Evolutionary conservation across 2,888 invertebrate genomes (phyloP), one percentile per base, ranked within the genome.

Genomic region (Anthrax anthrax): DNA sequence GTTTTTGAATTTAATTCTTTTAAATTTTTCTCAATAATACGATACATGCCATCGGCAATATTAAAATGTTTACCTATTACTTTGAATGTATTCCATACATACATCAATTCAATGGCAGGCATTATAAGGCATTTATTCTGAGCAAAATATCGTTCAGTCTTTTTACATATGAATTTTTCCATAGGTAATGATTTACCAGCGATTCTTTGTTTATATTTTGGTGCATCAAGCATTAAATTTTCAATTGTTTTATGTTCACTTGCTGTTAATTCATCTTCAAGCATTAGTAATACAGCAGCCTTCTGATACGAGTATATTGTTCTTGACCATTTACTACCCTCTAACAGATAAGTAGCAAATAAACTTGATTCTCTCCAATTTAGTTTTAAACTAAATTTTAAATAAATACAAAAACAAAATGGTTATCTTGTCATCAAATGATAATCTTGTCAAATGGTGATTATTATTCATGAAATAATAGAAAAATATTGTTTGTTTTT

Each of bases 151-250:
- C 91, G 76, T 53, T 80, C 78, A 39, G 89, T 78, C 56, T 90
- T 88, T 60, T 81, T 84, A n/a, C 88, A 78, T 40, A 86, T 84
- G 69, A 95, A 96, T 67, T 97, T 97, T 68, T 97, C 96, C 79
- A 95, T 84, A 2, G 97, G 96, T 52, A 97, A 70, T 0, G 95
- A 95, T 69, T 96, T 96, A 1, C 97, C 96, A 29, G 95, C 94
- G 46, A 96, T 88, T 47, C 87, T 77, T 61, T 92, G 88, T 58
- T 89, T 90, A 65, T 81, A 80, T 44, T 73, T 73, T 3, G 92
- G 86, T 6, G 89, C 87, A 56, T 81, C 57, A 17, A 72, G 75
- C 75, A 90, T 78, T 13, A 89, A 68, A 41, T 73, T 71, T 43
- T 76, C 71, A 43, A 84, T 72, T 40, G 75, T 74, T 19, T 70